Percentiles rank a stretch among this genome's conserved stretches.
Conservation (phyloP, 1,140 invertebrate genomes). For the Anastatus disparis region DNA sequence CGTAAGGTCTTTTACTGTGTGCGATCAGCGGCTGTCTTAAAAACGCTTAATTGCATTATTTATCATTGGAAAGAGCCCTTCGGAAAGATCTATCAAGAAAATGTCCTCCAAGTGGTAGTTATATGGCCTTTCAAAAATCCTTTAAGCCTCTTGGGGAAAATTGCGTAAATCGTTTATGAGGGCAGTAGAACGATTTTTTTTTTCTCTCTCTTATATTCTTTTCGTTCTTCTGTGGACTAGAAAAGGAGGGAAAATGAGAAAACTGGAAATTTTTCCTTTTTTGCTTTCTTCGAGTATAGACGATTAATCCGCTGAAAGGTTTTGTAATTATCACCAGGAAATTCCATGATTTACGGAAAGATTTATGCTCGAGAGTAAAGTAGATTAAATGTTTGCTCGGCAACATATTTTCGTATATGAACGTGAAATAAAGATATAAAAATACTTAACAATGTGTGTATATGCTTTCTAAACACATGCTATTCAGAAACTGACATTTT, state of each 20-base stretch:
- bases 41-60: slow-evolving; percentile 54
- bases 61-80: slow-evolving; percentile 42
- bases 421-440: slow-evolving; percentile 20
- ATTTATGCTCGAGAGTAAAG: slow-evolving; percentile 23
- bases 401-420: slow-evolving; percentile 15
- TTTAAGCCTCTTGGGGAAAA: slow-evolving; percentile 40
- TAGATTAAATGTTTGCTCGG: slow-evolving; percentile 28
- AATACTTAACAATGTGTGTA: not conserved
- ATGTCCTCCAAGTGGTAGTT: too few species aligned
- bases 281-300: slow-evolving; percentile 4
- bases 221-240: not conserved
- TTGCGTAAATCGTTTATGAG: slow-evolving; percentile 39
- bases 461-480: slow-evolving; percentile 3
- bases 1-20: slow-evolving; percentile 23
- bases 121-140: slow-evolving; percentile 32
- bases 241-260: too few species aligned
- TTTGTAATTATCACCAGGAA: slow-evolving; percentile 35
- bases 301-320: slow-evolving; percentile 39
- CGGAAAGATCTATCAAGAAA: too few species aligned
- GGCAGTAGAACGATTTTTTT: slow-evolving; percentile 35
- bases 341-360: slow-evolving; percentile 31
- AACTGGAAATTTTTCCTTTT: not conserved
- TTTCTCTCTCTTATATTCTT: not conserved
- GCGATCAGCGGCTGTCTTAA: slow-evolving; percentile 45
- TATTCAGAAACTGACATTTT: not conserved